Percentiles rank a stretch among this genome's conserved stretches.
phyloP scores from a whole-genome alignment of 2,888 invertebrate genomes.

The Ecliptopera silaceata region DNA sequence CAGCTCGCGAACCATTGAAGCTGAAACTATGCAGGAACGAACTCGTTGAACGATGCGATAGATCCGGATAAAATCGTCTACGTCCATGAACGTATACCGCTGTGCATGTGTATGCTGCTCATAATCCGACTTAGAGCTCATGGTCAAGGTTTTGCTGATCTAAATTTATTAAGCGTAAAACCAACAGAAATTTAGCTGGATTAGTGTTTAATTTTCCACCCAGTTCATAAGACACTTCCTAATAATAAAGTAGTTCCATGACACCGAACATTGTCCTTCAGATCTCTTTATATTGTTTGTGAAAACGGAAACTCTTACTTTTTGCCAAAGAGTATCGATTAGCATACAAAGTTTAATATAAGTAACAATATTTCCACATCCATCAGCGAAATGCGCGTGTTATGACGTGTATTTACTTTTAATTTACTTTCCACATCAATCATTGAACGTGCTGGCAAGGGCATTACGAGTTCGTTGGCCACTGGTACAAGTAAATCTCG shows the following conservation, averaged over 20 bases:
- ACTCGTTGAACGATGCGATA: not conserved
- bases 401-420: slow-evolving; percentile 2
- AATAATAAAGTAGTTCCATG: no score
- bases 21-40: not conserved
- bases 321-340: not conserved
- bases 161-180: slow-evolving; percentile 11
- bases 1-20: not conserved
- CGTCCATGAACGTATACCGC: not conserved
- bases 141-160: slow-evolving; percentile 6
- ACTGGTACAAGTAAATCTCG: slow-evolving; percentile 21
- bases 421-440: slow-evolving; percentile 15
- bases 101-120: slow-evolving; percentile 7
- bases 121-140: slow-evolving; percentile 11
- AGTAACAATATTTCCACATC: slow-evolving; percentile 1
- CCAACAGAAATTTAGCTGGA: slow-evolving; percentile 14
- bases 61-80: not conserved
- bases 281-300: no score
- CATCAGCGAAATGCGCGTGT: not conserved
- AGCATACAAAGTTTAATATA: not conserved
- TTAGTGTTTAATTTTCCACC: slow-evolving; percentile 11
- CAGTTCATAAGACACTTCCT: no score
- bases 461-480: slow-evolving; percentile 26
- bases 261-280: no score
- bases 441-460: slow-evolving; percentile 25
- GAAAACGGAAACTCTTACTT: no score